These are phyloP conservation scores for Marmota monax DNA, from an alignment of 2,113 vertebrate species.

Conservation along the genomic window DNA sequence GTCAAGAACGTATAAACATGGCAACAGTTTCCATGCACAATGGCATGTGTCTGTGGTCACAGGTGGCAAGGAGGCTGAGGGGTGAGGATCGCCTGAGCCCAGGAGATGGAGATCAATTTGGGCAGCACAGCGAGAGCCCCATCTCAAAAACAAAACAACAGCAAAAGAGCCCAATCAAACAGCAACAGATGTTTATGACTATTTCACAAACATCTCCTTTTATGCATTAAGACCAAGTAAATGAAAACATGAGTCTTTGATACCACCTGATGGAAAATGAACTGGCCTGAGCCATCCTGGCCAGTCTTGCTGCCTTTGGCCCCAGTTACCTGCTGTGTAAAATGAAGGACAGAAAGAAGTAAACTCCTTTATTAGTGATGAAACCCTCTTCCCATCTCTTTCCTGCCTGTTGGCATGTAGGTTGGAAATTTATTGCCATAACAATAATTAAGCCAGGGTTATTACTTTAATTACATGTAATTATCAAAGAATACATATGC, in stretches of 20 bases:
- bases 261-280: background rate
- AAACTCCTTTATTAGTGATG: background rate
- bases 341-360: background rate
- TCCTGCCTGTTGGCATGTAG: background rate
- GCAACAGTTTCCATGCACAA: background rate
- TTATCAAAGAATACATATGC: constrained; percentile 70
- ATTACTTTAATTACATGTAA: constrained; percentile 78
- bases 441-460: constrained; percentile 64
- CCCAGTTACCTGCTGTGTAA: background rate
- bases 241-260: background rate
- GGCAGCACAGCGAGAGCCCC: background rate
- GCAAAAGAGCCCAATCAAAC: background rate
- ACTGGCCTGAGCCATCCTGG: background rate
- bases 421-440: constrained; percentile 53
- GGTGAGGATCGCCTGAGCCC: background rate
- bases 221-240: background rate
- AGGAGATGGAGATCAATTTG: background rate
- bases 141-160: background rate
- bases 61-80: background rate
- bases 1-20: background rate
- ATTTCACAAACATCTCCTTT: background rate
- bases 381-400: background rate
- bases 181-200: background rate
- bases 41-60: too few relatives aligned
- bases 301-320: background rate